phyloP scores from a whole-genome alignment of 2,797 vertebrate genomes.

The Microtus californicus region DNA sequence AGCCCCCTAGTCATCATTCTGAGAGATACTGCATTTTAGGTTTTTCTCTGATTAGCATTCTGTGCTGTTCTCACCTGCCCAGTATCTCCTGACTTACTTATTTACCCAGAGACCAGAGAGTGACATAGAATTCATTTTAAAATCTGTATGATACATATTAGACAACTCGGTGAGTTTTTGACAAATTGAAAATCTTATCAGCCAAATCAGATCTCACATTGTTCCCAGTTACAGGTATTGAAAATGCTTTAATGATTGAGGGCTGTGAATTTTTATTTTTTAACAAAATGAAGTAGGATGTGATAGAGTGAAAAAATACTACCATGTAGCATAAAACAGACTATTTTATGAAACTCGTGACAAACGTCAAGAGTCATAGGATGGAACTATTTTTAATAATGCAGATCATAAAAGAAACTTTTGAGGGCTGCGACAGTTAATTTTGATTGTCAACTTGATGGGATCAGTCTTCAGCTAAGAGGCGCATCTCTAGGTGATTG shows the following conservation, averaged over 20 bases:
- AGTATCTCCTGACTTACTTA: not conserved
- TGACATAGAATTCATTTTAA: slow-evolving; percentile 17
- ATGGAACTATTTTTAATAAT: not conserved
- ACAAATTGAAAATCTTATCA: slow-evolving; percentile 36
- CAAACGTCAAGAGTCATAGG: not conserved
- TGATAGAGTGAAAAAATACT: slow-evolving; percentile 29
- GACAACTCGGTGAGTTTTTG: slow-evolving; percentile 14
- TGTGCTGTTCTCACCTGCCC: not conserved
- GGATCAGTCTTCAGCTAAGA: not conserved
- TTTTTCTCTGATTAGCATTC: slow-evolving; percentile 3
- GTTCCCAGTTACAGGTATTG: not conserved
- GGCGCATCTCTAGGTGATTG: not conserved
- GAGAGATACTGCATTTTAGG: not conserved
- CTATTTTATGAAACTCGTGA: slow-evolving; percentile 17
- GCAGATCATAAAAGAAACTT: not conserved
- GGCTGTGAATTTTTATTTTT: not conserved
- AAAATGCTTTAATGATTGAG: slow-evolving; percentile 43
- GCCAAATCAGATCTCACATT: slow-evolving; percentile 44
- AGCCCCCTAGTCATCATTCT: not conserved
- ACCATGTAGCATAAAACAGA: not conserved
- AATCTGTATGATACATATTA: not conserved
- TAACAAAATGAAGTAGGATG: slow-evolving; percentile 27
- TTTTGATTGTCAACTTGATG: not conserved
- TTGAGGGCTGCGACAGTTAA: not conserved
- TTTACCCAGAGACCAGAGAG: slow-evolving; percentile 8